These are phyloP conservation scores for Poecilia gillii DNA, from an alignment of 2,797 vertebrate genomes.

Conservation along the genomic window DNA sequence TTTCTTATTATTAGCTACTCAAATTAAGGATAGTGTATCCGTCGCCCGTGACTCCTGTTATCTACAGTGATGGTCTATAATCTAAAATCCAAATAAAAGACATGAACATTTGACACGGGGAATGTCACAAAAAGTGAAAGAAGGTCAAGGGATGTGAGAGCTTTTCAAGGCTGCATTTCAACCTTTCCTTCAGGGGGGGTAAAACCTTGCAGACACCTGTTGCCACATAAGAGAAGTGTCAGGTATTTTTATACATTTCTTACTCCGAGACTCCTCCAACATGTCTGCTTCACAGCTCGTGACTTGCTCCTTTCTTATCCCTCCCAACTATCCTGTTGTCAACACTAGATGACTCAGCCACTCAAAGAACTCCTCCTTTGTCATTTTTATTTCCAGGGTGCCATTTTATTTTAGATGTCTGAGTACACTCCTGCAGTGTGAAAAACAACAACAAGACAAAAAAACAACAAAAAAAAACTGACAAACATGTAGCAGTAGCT, in stretches of 20 bases:
- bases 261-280: slow-evolving; percentile 18
- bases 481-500: slow-evolving; percentile 47
- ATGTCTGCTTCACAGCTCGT: slow-evolving; percentile 44
- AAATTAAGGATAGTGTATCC: background rate
- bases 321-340: slow-evolving; percentile 36
- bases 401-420: slow-evolving; percentile 46
- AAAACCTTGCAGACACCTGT: slow-evolving; percentile 45
- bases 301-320: slow-evolving; percentile 30
- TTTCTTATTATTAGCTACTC: background rate
- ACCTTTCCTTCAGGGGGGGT: slow-evolving; percentile 5
- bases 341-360: slow-evolving; percentile 55
- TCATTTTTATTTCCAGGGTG: slow-evolving; percentile 54
- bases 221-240: slow-evolving; percentile 33
- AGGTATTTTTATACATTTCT: slow-evolving; percentile 34
- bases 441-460: slow-evolving; percentile 27
- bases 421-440: slow-evolving; percentile 41
- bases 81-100: background rate
- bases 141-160: background rate
- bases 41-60: background rate
- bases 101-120: background rate
- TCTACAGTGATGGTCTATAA: background rate
- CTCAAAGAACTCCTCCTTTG: slow-evolving; percentile 43
- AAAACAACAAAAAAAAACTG: slow-evolving; percentile 36
- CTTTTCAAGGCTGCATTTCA: background rate
- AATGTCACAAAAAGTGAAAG: background rate